Conservation (phyloP, 1,140 invertebrate genomes). For the Saccostrea echinata region DNA sequence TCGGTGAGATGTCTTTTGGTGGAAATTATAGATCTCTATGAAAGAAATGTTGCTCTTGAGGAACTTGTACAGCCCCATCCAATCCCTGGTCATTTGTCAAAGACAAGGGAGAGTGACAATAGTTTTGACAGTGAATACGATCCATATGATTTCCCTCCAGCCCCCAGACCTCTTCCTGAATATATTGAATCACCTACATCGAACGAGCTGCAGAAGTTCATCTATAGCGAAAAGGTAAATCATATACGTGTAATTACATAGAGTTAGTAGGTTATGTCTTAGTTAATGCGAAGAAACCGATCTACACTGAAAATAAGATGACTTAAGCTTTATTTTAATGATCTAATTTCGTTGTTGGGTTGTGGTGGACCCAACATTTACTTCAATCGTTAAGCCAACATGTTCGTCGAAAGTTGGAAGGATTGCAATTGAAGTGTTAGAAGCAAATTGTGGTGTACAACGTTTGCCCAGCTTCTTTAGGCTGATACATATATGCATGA, state of each 20-base stretch:
- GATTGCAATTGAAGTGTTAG: no score
- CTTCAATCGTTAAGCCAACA: no score
- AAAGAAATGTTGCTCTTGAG: conserved; percentile 12
- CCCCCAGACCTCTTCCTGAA: background rate
- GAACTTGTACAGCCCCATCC: background rate
- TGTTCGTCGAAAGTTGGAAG: no score
- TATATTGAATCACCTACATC: background rate
- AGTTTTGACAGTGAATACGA: background rate
- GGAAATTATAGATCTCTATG: conserved; percentile 40
- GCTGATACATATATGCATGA: no score
- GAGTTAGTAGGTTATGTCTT: no score
- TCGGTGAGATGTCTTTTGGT: conserved; percentile 36
- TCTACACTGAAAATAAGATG: no score
- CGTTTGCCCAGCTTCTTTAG: no score
- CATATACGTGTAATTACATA: background rate
- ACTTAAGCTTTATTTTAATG: no score
- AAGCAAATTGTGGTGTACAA: no score
- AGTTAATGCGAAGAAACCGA: no score
- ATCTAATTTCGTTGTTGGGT: no score
- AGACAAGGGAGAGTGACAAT: background rate
- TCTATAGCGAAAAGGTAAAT: background rate
- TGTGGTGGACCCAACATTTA: no score
- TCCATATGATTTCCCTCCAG: background rate
- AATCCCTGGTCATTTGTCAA: background rate
- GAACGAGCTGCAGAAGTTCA: background rate